These are phyloP conservation scores for Spheniscus mendiculus DNA, from an alignment of 2,113 vertebrate genomes.

Conservation along the genomic window DNA sequence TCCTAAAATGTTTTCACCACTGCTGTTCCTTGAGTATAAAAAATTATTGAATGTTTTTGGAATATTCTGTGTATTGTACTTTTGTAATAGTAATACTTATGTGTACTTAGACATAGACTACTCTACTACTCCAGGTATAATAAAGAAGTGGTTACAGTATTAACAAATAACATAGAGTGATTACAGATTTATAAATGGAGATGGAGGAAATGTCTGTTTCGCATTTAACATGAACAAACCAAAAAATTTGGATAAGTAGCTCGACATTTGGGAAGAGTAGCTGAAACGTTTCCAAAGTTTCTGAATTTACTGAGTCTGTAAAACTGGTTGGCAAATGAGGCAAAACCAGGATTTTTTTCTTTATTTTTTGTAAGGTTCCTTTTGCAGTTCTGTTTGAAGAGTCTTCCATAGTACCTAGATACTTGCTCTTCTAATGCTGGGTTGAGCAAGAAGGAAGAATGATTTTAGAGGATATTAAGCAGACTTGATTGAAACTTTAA, in stretches of 20 bases:
- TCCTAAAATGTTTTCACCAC: not conserved
- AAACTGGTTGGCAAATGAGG: not conserved
- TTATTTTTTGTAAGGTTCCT: not conserved
- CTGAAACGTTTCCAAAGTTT: slow-evolving; percentile 10
- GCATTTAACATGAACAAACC: not conserved
- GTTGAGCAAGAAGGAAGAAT: not conserved
- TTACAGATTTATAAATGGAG: slow-evolving; percentile 10
- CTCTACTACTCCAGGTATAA: not conserved
- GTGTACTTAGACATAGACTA: not conserved
- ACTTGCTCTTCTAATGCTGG: not conserved
- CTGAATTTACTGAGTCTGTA: not conserved
- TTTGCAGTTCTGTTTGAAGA: not conserved
- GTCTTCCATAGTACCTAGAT: not conserved
- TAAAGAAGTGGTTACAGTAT: not conserved
- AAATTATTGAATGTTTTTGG: not conserved
- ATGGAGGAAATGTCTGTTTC: slow-evolving; percentile 38
- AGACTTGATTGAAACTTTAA: not conserved
- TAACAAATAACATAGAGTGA: not conserved
- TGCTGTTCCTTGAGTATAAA: not conserved
- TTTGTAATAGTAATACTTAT: not conserved
- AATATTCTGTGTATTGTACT: not conserved
- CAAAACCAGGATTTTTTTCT: not conserved
- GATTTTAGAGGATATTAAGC: not conserved
- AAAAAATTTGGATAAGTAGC: slow-evolving; percentile 9
- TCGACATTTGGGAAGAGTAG: not conserved